Conservation (phyloP, 1,140 invertebrate genomes). For the Elymnias hypermnestra region DNA sequence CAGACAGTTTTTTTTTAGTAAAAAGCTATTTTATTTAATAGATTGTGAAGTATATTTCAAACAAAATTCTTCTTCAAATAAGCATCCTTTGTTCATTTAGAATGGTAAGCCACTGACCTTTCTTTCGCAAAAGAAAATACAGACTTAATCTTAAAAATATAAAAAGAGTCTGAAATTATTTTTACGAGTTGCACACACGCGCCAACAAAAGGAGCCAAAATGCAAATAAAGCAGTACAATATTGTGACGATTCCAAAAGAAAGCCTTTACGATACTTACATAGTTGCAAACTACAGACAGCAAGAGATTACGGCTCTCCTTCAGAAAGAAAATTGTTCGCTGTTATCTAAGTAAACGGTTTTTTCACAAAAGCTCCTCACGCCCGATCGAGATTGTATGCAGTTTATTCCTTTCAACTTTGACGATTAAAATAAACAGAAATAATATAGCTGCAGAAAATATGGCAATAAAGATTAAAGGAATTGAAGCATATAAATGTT, state of each 20-base stretch:
- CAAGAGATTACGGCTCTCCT: not conserved
- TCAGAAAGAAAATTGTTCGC: not conserved
- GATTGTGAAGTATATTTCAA: no score
- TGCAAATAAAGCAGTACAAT: slow-evolving; percentile 34
- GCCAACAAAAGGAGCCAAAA: slow-evolving; percentile 40
- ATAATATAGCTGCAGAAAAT: no score
- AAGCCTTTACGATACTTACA: slow-evolving; percentile 4
- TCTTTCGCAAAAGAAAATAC: not conserved
- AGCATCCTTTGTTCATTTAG: not conserved
- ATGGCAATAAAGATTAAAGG: no score
- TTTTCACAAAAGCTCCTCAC: no score
- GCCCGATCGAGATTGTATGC: no score
- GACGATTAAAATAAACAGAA: no score
- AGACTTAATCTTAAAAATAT: slow-evolving; percentile 4
- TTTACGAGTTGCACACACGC: slow-evolving; percentile 15
- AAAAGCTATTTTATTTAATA: no score
- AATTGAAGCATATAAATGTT: no score
- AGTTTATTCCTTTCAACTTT: no score
- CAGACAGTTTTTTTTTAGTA: no score
- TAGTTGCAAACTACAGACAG: not conserved
- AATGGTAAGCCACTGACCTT: not conserved
- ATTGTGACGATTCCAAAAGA: slow-evolving; percentile 21
- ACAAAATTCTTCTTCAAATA: no score
- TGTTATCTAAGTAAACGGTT: no score
- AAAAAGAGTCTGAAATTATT: slow-evolving; percentile 18